Evolutionary conservation across 2,113 vertebrate genomes (phyloP), one percentile per base, ranked within the genome.

Genomic region (Saccopteryx leptura): DNA sequence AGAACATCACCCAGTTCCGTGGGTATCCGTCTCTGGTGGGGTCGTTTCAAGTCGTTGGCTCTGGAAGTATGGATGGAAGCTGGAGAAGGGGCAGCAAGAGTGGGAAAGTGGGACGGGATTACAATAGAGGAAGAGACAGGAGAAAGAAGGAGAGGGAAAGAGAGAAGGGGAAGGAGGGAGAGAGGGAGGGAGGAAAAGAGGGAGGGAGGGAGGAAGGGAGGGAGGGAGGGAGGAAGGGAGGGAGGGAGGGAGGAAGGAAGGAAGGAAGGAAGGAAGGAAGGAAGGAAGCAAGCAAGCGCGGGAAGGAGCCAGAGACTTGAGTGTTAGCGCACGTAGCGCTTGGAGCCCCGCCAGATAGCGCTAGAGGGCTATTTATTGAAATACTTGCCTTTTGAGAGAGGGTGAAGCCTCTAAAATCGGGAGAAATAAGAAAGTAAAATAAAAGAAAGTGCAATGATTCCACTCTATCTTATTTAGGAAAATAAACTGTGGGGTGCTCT

Each of bases 341-440:
- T 98, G 98, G 98, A 98, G 98, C 71, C 98, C 99, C 99, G 99
- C 99, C 98, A 99, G 99, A 98, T 99, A 99, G 99, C 99, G 99
- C 99, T 99, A 99, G 98, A 99, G 98, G 98, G 99, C 99, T 98
- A 98, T 98, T 97, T 97, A 99, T 99, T 97, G 98, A 96, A 94
- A 87, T 48, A 17, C 93, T 91, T 78, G 78, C 50, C 81, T 82
- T 60, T 79, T 54, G 76, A 4, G 71, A 89, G 72, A 39, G 31
- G 21, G 76, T 33, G 54, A 84, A 92, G 90, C 78, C 23, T 75
- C 91, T 94, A 93, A 97, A 96, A 97, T 58, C 80, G 83, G 91
- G 93, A 95, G 96, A 95, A 90, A 97, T 66, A 83, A 96, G 90
- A 72, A 87, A 63, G 69, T n/a, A 48, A 69, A 94, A 78, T 63